Evolutionary conservation across 2,113 vertebrate species (phyloP), one percentile per base, ranked within the genome.

Genomic region (human (Homo sapiens)): DNA sequence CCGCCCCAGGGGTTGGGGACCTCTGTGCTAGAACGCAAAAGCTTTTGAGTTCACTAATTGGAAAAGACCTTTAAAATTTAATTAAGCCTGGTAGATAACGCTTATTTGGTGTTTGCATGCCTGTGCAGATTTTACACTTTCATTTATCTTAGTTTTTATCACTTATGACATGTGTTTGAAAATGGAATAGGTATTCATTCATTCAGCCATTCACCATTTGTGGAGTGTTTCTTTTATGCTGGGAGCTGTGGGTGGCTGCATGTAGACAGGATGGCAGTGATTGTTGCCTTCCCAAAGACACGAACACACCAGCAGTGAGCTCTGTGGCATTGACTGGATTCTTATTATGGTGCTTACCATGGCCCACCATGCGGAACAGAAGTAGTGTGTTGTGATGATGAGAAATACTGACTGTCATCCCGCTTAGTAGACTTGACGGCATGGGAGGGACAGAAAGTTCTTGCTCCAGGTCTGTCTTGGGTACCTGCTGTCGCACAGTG

Each of bases 11-110:
- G 59, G 59, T 27, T 4, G 59, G 59, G 25, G 27, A 61, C 25
- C 11, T 12, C 59, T 61, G 59, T 43, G 59, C 50, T 55, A 55
- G 50, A 30, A 40, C 3, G 3, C 16, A 32, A 52, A 88, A 79
- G 40, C 18, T 84, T 85, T 27, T 55, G n/a, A 86, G 22, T 48
- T 90, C 45, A 48, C 25, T 30, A 16, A 0, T 64, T 91, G 73
- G 83, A 45, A 95, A 93, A 91, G 17, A 8, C 30, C 50, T 96
- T 91, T 66, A 64, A 13, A 52, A 38, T 52, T 78, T 43, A 52
- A 35, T 59, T 55, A 61, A 35, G 83, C 57, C 32, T 5, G 2
- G 6, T 9, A 85, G 17, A 40, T 25, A 18, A n/a, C n/a, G 22
- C 7, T 40, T 13, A 80, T n/a, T 66, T 20, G 8, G 68, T 50